Base-by-base conservation (phyloP, 2,113 vertebrate genomes). In the Puffinus mauretanicus region DNA sequence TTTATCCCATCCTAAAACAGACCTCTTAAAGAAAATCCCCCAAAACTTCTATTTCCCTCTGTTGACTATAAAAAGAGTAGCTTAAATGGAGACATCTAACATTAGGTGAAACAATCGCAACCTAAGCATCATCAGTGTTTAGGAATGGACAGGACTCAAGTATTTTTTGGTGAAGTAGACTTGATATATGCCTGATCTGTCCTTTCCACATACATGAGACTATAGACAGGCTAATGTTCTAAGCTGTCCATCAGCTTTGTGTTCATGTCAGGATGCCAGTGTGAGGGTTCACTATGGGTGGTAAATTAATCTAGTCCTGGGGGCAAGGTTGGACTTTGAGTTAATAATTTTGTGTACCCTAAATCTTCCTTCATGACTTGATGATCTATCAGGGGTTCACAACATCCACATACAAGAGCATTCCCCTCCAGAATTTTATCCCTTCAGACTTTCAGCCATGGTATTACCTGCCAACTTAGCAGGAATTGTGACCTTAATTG, bases 401-500 rank as follows among this genome's bases (percentile, higher is more conserved):
- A 79, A 19, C 29, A 64, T 42, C 32, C 73, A 71, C 13, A 7
- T 24, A 32, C 13, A 66, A 55, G 9, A 82, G 4, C 32, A 47
- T 52, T 91, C 30, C 22, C 10, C 54, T 82, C 24, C 36, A 91
- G 40, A 87, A 87, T 82, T 85, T 72, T 64, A 42, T 51, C 54
- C 38, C 40, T 78, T 64, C 70, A 62, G 27, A 46, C 9, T 85
- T 82, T 79, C 52, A 93, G n/a, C 27, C 17, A 25, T 76, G 29
- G 17, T 64, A 58, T 72, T 71, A 73, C 30, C 82, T 90, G 82
- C 14, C 61, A 88, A 2, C 0, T 88, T 77, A 66, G 22, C 40
- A 78, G 61, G 54, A 89, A 73, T 42, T 85, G 58, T 91, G 90
- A 86, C 80, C 69, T 94, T 94, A 86, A 83, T 66, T 91, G 61